Evolutionary conservation across 2,888 invertebrate genomes (phyloP).

Genomic region (Rhynchonema sp.): DNA sequence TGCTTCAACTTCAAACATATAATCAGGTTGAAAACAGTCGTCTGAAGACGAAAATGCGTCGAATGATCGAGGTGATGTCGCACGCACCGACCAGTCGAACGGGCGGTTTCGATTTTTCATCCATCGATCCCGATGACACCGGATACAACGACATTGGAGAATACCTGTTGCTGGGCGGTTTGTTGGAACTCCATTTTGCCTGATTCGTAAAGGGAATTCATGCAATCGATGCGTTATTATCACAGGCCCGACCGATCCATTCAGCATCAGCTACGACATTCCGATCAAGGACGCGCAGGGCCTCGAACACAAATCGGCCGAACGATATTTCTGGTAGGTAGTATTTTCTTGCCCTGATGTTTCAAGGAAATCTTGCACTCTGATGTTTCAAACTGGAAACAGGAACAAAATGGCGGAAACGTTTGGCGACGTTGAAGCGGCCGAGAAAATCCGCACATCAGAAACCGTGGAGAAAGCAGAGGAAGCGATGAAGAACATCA

Average conservation of each 20-base stretch:
- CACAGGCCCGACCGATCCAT: conserved; percentile 12
- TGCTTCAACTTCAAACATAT: too few relatives aligned
- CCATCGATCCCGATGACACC: conserved; percentile 9
- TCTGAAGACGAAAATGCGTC: conserved; percentile 14
- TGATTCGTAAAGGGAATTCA: too few relatives aligned
- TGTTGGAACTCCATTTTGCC: too few relatives aligned
- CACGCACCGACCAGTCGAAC: too few relatives aligned
- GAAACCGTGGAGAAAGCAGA: conserved; percentile 13
- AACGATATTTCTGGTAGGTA: conserved; percentile 17
- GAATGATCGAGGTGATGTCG: conserved; percentile 10
- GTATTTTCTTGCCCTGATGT: too few relatives aligned
- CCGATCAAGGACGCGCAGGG: conserved; percentile 13
- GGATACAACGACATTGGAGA: conserved; percentile 14
- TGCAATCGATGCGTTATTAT: too few relatives aligned
- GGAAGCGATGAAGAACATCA: conserved; percentile 15
- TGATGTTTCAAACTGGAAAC: too few relatives aligned
- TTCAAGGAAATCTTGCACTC: too few relatives aligned
- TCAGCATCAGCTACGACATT: conserved; percentile 13
- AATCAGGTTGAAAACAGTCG: conserved; percentile 19
- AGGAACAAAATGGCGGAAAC: conserved; percentile 20
- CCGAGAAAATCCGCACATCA: conserved; percentile 13
- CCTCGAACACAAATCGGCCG: conserved; percentile 16
- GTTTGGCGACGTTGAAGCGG: conserved; percentile 15
- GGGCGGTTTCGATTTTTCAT: conserved; percentile 6
- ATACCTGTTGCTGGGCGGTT: conserved; percentile 19